phyloP scores from a whole-genome alignment of 2,888 invertebrate genomes.

The Barypeithes pellucidus region DNA sequence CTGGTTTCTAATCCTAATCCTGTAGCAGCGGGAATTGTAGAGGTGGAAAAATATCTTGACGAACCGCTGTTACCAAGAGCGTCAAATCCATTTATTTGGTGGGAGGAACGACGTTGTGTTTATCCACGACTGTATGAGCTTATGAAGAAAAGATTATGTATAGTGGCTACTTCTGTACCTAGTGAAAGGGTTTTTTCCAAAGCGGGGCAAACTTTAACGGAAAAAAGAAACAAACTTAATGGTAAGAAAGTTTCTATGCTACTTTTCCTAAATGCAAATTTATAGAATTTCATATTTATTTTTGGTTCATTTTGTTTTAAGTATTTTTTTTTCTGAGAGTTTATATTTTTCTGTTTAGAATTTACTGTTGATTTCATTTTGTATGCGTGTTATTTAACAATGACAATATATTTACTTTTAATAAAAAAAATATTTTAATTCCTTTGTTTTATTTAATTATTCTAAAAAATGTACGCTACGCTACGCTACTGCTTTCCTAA shows the following conservation, averaged over 20 bases:
- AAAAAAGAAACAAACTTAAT: not conserved
- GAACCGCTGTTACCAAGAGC: slow-evolving; percentile 3
- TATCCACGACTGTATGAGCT: not conserved
- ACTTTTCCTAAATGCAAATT: slow-evolving; percentile 1
- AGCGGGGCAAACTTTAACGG: not conserved
- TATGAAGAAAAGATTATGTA: slow-evolving; percentile 3
- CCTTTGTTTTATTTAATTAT: not conserved
- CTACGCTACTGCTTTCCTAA: not conserved
- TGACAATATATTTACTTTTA: not conserved
- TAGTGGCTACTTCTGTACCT: not conserved
- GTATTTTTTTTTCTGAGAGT: not conserved
- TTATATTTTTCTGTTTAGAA: not conserved
- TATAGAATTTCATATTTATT: not conserved
- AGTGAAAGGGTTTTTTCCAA: not conserved
- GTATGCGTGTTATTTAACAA: not conserved
- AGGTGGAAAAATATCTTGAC: slow-evolving; percentile 9
- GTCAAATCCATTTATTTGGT: slow-evolving; percentile 7
- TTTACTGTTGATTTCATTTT: not conserved
- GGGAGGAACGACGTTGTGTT: not conserved
- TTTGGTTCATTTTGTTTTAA: not conserved
- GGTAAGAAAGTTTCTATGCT: not conserved
- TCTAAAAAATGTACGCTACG: not conserved
- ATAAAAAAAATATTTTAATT: not conserved
- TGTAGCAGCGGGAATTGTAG: slow-evolving; percentile 11
- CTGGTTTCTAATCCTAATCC: not conserved